Base-by-base conservation (phyloP, 2,113 vertebrate genomes). In the Microcebus griseorufus region DNA sequence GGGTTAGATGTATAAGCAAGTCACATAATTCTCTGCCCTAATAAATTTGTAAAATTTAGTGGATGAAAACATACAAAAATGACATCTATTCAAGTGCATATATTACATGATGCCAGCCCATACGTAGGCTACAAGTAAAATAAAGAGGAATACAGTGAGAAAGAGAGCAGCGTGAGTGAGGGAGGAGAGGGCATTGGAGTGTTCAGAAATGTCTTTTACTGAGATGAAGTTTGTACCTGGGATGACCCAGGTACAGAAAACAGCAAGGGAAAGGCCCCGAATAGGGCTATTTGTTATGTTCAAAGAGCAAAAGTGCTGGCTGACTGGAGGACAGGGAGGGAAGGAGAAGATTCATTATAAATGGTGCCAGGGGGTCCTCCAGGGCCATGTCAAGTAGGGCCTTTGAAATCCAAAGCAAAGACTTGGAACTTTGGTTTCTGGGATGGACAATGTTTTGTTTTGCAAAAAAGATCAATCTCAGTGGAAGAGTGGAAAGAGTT, bases 351-450 rank as follows among this genome's bases (percentile, higher is more conserved):
- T 0, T 2, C 11, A 51, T 62, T 29, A 48, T 22, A 72, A 93
- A 79, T 53, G 58, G 94, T 18, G 37, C 64, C 32, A 64, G 34
- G 23, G 42, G 17, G 27, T 45, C 25, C 37, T 3, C 64, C 45
- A 55, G 65, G 25, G n/a, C 17, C 8, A 2, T 3, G 51, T 84
- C 42, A 27, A 9, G 4, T 29, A 39, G 42, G 34, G 2, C 12
- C 39, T 95, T 81, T 76, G 22, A 90, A 94, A 81, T 78, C 79
- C 80, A 94, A 93, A 96, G 25, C 25, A 85, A 88, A 48, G 17
- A 25, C 22, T 89, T 87, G 65, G 75, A 80, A 81, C 86, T 82
- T 88, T 87, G 5, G 2, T 92, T 10, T 89, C 17, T 79, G 2
- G 12, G 6, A 69, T 39, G 39, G 23, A 3, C 93, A 94, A 39